These are phyloP conservation scores for Isaurus tuberculatus DNA, from an alignment of 92 coral and sea anemone species.

Conservation along the genomic window DNA sequence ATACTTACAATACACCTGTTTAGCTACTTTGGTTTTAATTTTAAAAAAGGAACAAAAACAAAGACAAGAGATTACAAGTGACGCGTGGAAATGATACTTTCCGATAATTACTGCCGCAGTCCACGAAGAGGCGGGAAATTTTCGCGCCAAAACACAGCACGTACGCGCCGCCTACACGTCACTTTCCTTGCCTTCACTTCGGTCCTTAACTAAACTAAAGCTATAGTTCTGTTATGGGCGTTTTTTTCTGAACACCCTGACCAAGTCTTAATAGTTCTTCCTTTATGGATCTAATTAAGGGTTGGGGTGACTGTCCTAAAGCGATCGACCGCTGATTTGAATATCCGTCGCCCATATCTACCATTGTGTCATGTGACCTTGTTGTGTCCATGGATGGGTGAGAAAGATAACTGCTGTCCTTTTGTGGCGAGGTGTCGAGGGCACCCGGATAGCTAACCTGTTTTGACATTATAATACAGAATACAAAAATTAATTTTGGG, in stretches of 20 bases:
- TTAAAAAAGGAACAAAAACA: no score
- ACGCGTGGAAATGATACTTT: no score
- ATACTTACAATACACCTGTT: no score
- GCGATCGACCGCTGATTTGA: slow-evolving; percentile 68
- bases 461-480: not conserved
- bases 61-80: no score
- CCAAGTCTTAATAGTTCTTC: slow-evolving; percentile 88
- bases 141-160: no score
- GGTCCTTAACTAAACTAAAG: not conserved
- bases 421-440: slow-evolving; percentile 79
- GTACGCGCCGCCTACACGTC: no score
- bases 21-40: no score
- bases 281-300: slow-evolving; percentile 89
- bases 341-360: slow-evolving; percentile 74
- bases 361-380: slow-evolving; percentile 81
- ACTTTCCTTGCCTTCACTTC: not conserved
- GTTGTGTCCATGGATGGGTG: slow-evolving; percentile 57
- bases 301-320: slow-evolving; percentile 90
- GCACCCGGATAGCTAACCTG: slow-evolving; percentile 84
- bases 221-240: slow-evolving; percentile 82
- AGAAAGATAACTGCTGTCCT: slow-evolving; percentile 71
- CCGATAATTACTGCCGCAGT: no score
- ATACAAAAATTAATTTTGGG: not conserved
- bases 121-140: no score
- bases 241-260: slow-evolving; percentile 70